Evolutionary conservation across 37 sponge, comb jelly and placozoan genomes (phyloP).

Genomic region (Diacarnus erythraeanus): DNA sequence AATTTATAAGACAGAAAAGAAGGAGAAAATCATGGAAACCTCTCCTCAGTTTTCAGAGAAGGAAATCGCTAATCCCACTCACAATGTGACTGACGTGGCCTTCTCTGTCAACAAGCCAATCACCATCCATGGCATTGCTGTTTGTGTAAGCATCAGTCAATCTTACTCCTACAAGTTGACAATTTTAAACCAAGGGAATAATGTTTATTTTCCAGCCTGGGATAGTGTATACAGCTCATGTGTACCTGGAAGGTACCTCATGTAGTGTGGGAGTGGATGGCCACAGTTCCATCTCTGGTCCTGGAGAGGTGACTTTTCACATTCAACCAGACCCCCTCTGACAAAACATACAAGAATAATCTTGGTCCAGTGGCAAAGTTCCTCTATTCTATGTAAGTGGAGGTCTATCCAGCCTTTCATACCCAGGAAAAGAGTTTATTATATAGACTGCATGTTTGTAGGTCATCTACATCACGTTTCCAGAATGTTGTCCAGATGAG

Average conservation of each 20-base stretch:
- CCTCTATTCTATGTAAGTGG: slow-evolving; percentile 60
- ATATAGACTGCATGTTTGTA: too few relatives aligned
- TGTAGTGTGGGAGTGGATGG: slow-evolving; percentile 62
- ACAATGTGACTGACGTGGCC: slow-evolving; percentile 35
- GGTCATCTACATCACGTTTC: slow-evolving; percentile 4
- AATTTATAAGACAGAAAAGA: slow-evolving; percentile 29
- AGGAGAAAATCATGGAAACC: slow-evolving; percentile 31
- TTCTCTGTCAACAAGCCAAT: slow-evolving; percentile 75
- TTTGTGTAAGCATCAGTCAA: slow-evolving; percentile 38
- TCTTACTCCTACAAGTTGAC: slow-evolving; percentile 51
- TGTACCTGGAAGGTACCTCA: slow-evolving; percentile 33
- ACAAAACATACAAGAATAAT: slow-evolving; percentile 34
- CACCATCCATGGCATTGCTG: slow-evolving; percentile 47
- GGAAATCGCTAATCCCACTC: slow-evolving; percentile 33
- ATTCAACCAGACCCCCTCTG: slow-evolving; percentile 37
- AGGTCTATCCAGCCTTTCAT: too few relatives aligned
- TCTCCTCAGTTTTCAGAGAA: slow-evolving; percentile 38
- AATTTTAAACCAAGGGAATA: slow-evolving; percentile 8
- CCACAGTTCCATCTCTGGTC: slow-evolving; percentile 28
- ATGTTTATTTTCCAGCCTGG: slow-evolving; percentile 10
- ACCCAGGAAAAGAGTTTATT: too few relatives aligned
- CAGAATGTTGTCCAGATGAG: slow-evolving; percentile 63
- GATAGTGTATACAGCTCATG: slow-evolving; percentile 54
- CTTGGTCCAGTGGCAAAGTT: slow-evolving; percentile 55
- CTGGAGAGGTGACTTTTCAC: slow-evolving; percentile 67